A percentile compares a stretch with the other conserved stretches of the same genome.
phyloP scores from a whole-genome alignment of 1,140 invertebrate species.

The Polyergus mexicanus region DNA sequence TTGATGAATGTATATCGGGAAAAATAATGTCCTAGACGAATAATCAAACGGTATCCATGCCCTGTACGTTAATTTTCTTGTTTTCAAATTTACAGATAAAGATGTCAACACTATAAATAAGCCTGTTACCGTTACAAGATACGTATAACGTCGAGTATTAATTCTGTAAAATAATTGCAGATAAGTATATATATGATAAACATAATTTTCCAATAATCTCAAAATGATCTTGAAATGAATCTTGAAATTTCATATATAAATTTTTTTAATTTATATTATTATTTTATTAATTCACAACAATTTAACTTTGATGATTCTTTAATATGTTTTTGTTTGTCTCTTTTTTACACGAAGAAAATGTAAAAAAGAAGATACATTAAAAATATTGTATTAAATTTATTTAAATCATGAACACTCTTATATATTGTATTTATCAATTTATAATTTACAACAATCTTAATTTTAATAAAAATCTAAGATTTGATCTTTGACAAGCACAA shows the following conservation, averaged over 20 bases:
- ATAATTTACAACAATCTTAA: too few species aligned
- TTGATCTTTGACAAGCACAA: not conserved
- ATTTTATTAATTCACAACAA: not conserved
- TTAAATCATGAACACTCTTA: not conserved
- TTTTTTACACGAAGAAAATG: not conserved
- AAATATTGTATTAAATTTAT: not conserved
- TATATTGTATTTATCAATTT: too few species aligned
- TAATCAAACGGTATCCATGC: conserved; percentile 75
- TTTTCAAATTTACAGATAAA: conserved; percentile 38
- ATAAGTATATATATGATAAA: not conserved
- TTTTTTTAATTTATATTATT: not conserved
- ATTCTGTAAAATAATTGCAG: conserved; percentile 13
- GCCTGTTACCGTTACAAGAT: conserved; percentile 51
- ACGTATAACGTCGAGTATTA: conserved; percentile 44
- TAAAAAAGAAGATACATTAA: not conserved
- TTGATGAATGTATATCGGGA: conserved; percentile 69
- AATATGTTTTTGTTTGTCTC: not conserved
- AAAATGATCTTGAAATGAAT: not conserved
- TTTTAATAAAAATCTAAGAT: not conserved
- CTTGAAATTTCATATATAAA: not conserved
- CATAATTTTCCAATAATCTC: not conserved
- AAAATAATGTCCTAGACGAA: conserved; percentile 46
- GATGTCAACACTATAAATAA: conserved; percentile 57
- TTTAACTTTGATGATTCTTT: not conserved
- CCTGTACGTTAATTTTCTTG: conserved; percentile 56